Percentiles rank a stretch among this genome's conserved stretches.
Conservation (phyloP, 2,888 invertebrate species). For the Luffia ferchaultella region DNA sequence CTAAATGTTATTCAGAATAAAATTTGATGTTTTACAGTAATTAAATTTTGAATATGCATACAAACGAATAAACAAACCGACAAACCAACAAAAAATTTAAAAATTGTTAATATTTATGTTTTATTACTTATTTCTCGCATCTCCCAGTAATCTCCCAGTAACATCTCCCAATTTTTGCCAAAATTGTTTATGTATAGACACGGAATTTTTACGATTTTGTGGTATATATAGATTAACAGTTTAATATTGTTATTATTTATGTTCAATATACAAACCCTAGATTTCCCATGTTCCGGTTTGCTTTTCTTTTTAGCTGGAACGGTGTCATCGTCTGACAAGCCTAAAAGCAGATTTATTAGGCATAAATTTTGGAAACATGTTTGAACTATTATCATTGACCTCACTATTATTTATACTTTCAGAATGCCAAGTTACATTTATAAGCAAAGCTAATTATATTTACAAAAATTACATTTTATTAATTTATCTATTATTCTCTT, state of each 20-base stretch:
- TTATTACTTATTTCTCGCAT: too few species aligned
- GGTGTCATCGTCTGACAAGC: constrained; percentile 62
- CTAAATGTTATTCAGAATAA: too few species aligned
- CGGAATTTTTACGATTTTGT: not conserved
- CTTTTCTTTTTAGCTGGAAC: constrained; percentile 68
- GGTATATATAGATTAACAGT: not conserved
- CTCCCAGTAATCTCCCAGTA: too few species aligned
- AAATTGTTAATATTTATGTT: too few species aligned
- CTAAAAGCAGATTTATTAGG: constrained; percentile 23
- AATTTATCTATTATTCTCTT: too few species aligned
- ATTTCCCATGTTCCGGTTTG: constrained; percentile 63
- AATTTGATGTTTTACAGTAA: too few species aligned
- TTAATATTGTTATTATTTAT: too few species aligned
- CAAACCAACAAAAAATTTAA: too few species aligned
- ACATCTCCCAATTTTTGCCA: not conserved
- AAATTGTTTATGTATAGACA: not conserved
- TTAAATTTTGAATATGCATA: too few species aligned
- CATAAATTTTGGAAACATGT: not conserved
- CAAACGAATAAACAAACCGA: too few species aligned
- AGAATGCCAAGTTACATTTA: not conserved
- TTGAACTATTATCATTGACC: too few species aligned
- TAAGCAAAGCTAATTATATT: not conserved
- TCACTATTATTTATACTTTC: not conserved
- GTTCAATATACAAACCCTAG: constrained; percentile 52
- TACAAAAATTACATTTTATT: not conserved